Evolutionary conservation across 2,113 vertebrate species (phyloP), one percentile per base, ranked within the genome.

Genomic region (Mobula hypostoma): DNA sequence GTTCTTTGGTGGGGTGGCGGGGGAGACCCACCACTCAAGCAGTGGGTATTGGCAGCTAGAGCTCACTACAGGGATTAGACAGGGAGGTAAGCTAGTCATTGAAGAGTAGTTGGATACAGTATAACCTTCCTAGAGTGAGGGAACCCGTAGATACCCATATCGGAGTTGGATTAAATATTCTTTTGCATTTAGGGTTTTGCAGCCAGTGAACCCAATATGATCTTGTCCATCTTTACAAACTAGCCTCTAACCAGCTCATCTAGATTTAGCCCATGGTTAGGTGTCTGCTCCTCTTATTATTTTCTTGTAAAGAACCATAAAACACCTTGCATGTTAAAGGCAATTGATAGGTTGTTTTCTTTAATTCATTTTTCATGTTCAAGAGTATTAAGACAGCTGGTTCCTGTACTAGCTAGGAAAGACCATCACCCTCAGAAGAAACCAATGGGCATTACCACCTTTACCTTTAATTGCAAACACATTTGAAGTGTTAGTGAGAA

Each of bases 321-420:
- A 61, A 66, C 58, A 32, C 66, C 29, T 66, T 88, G 29, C 14
- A 32, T 63, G 80, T 48, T 83, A 83, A 66, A 63, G 61, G 61
- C 29, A 32, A 58, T 63, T n/a, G 17, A 17, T 32, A 88, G 15
- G 85, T 63, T 32, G 85, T 66, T 88, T 88, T 15, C 63, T 66
- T 88, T n/a, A 61, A 66, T 66, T 88, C 63, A 88, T 66, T 88
- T 88, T 61, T 88, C 77, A 32, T 32, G n/a, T 79, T n/a, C 66
- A 27, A 15, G 27, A 29, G n/a, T 88, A 32, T 32, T 66, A 88
- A 88, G 66, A 66, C 61, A 88, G 29, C 14, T 32, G 61, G 61
- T 66, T 88, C n/a, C 85, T 88, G 15, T 66, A 88, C 61, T 7
- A 66, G 85, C 5, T 63, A 32, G 27, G 14, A 1, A 66, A 66